Evolutionary conservation across 1,140 invertebrate genomes (phyloP), one percentile per base, ranked within the genome.

Genomic region (Bombus affinis): DNA sequence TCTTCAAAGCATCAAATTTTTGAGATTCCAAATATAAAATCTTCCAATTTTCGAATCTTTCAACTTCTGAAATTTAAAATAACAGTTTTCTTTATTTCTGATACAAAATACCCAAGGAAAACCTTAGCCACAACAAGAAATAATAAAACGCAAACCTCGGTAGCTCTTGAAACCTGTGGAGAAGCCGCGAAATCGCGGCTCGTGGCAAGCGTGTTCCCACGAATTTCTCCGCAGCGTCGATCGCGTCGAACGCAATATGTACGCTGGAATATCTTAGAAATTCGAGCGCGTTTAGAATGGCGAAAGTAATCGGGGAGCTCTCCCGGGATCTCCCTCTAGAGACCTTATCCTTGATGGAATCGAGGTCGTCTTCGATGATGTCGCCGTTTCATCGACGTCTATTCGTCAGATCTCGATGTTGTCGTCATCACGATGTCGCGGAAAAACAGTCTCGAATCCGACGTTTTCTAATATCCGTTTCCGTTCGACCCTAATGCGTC

Each of bases 381-480:
- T 71, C 22, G 65, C 42, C 0, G 57, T 59, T 42, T 87, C 80
- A 88, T 81, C 79, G 85, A 79, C 57, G 70, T 25, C 42, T 75
- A 85, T 87, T 68, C 65, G 75, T 85, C 57, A 47, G 42, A 78
- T 15, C 39, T 72, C 37, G 66, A 89, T 66, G 66, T 37, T 42
- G 42, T 75, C 71, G 66, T 76, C 77, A 39, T 9, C 28, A 1
- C 10, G 37, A 8, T 32, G 53, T 22, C 68, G 42, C 25, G 71
- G 66, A 81, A 75, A 85, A 81, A 70, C 5, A 22, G 35, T 32
- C 47, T 75, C 68, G 62, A 71, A 25, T 32, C 47, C 66, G 59
- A 66, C 39, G 62, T 89, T 89, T 82, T 89, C 82, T 88, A 88
- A 89, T 87, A 89, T 90, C 88, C 81, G 78, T 83, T 89, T 85